Percentiles rank a stretch among this genome's conserved stretches.
These are phyloP conservation scores for Leptosomus discolor DNA, from an alignment of 2,113 vertebrate species.

Conservation along the genomic window DNA sequence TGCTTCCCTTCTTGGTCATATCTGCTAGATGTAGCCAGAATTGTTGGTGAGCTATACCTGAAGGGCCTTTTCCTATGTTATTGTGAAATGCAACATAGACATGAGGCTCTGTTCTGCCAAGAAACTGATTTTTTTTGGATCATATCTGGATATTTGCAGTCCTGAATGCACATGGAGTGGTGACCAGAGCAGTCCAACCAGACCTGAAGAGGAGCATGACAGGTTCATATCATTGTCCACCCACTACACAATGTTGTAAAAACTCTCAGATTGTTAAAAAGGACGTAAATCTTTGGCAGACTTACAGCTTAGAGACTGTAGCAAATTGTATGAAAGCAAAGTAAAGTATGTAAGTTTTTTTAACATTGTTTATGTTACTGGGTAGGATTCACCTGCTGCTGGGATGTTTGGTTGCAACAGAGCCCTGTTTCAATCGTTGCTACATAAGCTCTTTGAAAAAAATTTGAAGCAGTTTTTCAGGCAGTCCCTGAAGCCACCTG, in stretches of 20 bases:
- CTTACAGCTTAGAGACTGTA: background rate
- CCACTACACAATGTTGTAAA: background rate
- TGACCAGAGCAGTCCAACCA: background rate
- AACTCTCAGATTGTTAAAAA: background rate
- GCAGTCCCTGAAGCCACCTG: background rate
- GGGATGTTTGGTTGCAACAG: background rate
- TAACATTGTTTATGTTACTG: background rate
- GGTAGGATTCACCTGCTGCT: background rate
- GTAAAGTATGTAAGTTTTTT: rapidly evolving
- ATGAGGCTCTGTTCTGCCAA: background rate
- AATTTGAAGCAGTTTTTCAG: background rate
- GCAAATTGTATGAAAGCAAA: background rate
- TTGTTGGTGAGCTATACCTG: background rate
- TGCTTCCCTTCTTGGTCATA: background rate
- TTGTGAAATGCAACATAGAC: background rate
- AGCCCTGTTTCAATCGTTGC: background rate
- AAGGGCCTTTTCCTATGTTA: background rate
- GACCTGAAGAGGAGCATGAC: background rate
- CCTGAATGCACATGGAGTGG: background rate
- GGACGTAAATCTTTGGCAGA: background rate
- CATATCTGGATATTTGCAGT: rapidly evolving
- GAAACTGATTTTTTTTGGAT: background rate
- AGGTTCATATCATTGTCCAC: background rate
- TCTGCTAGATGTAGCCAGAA: background rate
- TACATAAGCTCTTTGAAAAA: background rate